Base-by-base conservation (phyloP, 2,888 invertebrate genomes). In the Ramazzottius varieornatus region DNA sequence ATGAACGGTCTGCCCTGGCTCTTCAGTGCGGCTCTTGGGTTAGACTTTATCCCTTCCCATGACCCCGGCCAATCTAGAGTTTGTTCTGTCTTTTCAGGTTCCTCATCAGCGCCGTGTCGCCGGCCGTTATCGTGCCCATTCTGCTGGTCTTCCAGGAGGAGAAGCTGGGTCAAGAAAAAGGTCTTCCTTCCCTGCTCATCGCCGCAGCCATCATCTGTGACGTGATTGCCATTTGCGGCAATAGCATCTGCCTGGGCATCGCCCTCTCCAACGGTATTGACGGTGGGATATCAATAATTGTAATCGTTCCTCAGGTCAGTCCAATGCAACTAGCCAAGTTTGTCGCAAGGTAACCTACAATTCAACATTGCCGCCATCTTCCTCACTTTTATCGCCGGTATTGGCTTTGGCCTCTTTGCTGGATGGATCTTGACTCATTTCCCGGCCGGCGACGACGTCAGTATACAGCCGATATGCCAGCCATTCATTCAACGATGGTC, bases 141-240 rank as follows among this genome's bases (percentile, higher is more conserved):
- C 69, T 78, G 67, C 69, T 78, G 32, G 67, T 69, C 34, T 70
- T 78, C 33, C 70, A 73, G 33, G 74, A 75, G 65, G 68, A 70
- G 64, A 73, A 74, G 1, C 73, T 73, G 65, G 78, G 78, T 1
- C 66, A 73, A 1, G 72, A 73, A 66, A 75, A 76, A 68, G 77
- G 77, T 1, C 73, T 71, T 13, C 69, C 78, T 1, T 78, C 75
- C 1, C 71, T 78, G 32, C 73, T 78, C 2, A 76, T 78, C 46
- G 78, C 76, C 1, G 77, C 78, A 20, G 74, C 78, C 34, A 77
- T 76, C 66, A 70, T 77, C 1, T 78, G 79, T 67, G 78, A 79
- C 70, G 76, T 75, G 8, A 70, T 76, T 2, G 78, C 78, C 33
- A 78, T 77, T 67, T 75, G 75, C 63, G 77, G 75, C 1, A 76